phyloP scores from a whole-genome alignment of 92 coral and sea anemone genomes.

The Muricea muricata region DNA sequence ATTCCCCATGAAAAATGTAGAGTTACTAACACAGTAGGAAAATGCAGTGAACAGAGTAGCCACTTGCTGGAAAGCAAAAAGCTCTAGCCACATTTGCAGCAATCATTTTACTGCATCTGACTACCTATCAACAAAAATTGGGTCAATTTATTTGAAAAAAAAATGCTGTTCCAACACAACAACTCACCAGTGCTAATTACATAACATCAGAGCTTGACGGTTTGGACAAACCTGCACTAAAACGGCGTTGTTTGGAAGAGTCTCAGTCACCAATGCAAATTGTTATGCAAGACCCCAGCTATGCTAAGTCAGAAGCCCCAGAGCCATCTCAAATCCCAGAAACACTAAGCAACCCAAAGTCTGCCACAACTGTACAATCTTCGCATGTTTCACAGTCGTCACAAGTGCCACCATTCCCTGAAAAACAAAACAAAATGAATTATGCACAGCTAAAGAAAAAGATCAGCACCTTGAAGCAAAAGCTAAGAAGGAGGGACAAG shows the following conservation, averaged over 20 bases:
- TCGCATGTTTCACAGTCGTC: background rate
- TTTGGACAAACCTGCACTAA: background rate
- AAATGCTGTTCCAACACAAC: background rate
- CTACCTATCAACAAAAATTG: constrained; percentile 1
- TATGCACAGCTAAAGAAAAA: background rate
- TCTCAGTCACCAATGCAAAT: background rate
- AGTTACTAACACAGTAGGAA: constrained; percentile 1
- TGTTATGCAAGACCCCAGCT: background rate
- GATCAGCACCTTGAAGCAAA: background rate
- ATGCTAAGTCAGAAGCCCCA: background rate
- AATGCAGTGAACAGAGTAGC: background rate
- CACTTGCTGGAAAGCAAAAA: constrained; percentile 10
- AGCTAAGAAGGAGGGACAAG: background rate
- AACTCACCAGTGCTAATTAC: background rate
- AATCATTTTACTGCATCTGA: background rate
- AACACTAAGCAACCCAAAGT: no score
- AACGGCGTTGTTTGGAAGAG: background rate
- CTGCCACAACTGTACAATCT: no score
- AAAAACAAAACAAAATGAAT: background rate
- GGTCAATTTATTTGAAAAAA: background rate
- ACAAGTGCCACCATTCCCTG: background rate
- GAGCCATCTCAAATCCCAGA: background rate
- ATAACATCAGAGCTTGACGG: background rate
- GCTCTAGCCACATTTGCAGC: background rate
- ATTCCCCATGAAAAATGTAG: constrained; percentile 12